Percentiles rank a stretch among this genome's conserved stretches.
These are phyloP conservation scores for Ophioderma brevispina DNA, from an alignment of 35 echinoderm and acorn worm genomes.

Conservation along the genomic window DNA sequence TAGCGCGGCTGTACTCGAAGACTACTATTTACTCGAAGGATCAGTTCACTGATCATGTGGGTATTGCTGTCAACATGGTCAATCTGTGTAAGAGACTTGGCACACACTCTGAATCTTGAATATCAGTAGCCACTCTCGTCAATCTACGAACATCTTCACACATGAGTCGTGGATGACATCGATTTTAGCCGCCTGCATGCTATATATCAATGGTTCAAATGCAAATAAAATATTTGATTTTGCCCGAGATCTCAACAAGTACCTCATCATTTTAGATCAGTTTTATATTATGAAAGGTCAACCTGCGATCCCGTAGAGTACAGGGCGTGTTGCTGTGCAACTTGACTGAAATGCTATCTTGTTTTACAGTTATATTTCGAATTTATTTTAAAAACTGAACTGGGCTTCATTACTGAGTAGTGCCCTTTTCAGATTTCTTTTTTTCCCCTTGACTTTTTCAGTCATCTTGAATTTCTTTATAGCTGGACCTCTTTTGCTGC, in stretches of 20 bases:
- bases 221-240: conserved; percentile 7
- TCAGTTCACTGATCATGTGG: not conserved
- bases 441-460: no score
- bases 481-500: no score
- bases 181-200: not conserved
- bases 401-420: no score
- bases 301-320: no score
- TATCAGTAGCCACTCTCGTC: not conserved
- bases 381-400: no score
- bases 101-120: not conserved
- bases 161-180: not conserved
- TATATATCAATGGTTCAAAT: not conserved
- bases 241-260: not conserved
- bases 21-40: not conserved
- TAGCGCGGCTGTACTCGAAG: not conserved
- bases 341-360: no score
- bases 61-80: conserved; percentile 4
- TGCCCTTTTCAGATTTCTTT: no score
- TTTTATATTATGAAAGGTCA: no score
- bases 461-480: no score
- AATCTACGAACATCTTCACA: conserved; percentile 6
- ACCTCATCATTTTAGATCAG: not conserved
- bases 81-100: not conserved
- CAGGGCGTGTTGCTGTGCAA: no score
- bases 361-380: no score